Conservation (phyloP, 2,113 vertebrate species). For the Tilapia sparmanii region DNA sequence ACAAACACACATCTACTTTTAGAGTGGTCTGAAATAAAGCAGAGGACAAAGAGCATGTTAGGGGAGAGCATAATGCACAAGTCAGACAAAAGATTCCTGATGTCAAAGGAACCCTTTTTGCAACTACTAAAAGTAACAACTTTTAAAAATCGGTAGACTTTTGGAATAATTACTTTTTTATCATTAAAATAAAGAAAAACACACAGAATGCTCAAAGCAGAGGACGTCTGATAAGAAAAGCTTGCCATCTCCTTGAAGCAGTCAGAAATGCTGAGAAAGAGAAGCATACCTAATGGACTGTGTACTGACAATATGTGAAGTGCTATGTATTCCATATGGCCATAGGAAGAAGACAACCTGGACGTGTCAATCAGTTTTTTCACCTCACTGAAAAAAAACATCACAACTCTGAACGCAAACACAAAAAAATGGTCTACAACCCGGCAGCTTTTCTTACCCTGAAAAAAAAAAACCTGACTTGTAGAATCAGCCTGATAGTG, state of each 20-base stretch:
- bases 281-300: constrained; percentile 21
- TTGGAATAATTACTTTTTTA: neutral
- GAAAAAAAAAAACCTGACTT: neutral
- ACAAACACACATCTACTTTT: neutral
- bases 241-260: neutral
- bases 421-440: neutral
- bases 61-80: neutral
- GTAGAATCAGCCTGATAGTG: neutral
- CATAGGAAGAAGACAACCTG: neutral
- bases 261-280: constrained; percentile 17
- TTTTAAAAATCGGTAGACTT: neutral
- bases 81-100: neutral
- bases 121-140: neutral
- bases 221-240: neutral
- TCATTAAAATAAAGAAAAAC: neutral
- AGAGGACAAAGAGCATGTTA: neutral
- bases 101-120: neutral
- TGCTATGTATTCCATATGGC: constrained; percentile 31
- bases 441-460: neutral
- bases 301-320: constrained; percentile 25
- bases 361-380: neutral
- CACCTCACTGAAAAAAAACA: neutral
- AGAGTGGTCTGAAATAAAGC: neutral
- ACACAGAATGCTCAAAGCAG: neutral
- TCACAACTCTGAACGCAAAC: neutral